Evolutionary conservation across 2,113 vertebrate species (phyloP), one percentile per base, ranked within the genome.

Genomic region (Romanogobio albipinnatus): DNA sequence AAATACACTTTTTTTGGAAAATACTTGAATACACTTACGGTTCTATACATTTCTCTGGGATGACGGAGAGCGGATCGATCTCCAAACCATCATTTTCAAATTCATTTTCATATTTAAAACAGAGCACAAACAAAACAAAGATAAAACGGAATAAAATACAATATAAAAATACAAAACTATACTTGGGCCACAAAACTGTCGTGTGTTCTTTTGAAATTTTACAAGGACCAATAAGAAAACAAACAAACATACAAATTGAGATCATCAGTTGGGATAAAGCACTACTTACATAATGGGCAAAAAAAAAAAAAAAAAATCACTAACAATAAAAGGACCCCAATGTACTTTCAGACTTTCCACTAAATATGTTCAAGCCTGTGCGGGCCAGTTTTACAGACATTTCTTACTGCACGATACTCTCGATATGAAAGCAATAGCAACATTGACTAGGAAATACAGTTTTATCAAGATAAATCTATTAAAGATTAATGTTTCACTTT

Each of bases 21-120:
- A 95, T 94, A 93, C 94, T 96, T 96, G 94, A 96, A 97, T 91
- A 97, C 95, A 94, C 95, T 94, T 95, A 95, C 91, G 93, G 95
- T 95, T 95, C 94, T 94, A 95, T 94, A 96, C 94, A 95, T 96
- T 96, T 95, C 90, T 91, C 89, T 89, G 84, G 87, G 80, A 76
- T 45, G 68, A 87, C 36, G 29, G 29, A 75, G 53, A 83, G 59
- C 70, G 45, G 10, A 58, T 45, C 26, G 88, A 92, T 92, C 77
- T 92, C 90, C 88, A 91, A 91, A 68, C 13, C 10, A 58, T 71
- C 8, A 29, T 33, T 56, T 22, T 70, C 64, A 45, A 68, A 77
- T 66, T 64, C 24, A 49, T 61, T 56, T 51, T 33, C 26, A 58
- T 53, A 9, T 64, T 92, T 90, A 89, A 91, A 93, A 90, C 88